Percentiles rank a stretch among this genome's conserved stretches.
These are phyloP conservation scores for Ceratina australensis DNA, from an alignment of 1,140 invertebrate genomes.

Conservation along the genomic window DNA sequence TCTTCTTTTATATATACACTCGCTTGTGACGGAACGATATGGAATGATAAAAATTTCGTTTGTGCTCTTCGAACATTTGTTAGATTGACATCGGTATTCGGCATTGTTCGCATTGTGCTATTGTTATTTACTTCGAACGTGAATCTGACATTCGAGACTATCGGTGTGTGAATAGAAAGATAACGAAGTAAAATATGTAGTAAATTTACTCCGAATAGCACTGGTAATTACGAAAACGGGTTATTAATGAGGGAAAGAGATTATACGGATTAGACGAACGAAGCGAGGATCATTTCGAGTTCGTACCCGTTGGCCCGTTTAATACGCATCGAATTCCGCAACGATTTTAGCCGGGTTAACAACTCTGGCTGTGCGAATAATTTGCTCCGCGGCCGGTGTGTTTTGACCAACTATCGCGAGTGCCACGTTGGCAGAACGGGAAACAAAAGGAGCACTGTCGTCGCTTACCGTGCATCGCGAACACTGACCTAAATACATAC, in stretches of 20 bases:
- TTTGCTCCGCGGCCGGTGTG: conserved; percentile 33
- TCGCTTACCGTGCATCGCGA: conserved; percentile 22
- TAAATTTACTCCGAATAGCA: too few relatives aligned
- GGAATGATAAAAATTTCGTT: too few relatives aligned
- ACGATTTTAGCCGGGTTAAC: conserved; percentile 7
- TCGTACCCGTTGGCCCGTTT: not conserved
- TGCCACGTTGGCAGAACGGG: not conserved
- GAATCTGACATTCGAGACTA: too few relatives aligned
- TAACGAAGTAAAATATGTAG: too few relatives aligned
- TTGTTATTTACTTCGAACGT: too few relatives aligned
- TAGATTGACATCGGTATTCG: too few relatives aligned
- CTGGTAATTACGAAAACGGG: too few relatives aligned
- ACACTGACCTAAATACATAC: conserved; percentile 35
- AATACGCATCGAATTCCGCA: conserved; percentile 3
- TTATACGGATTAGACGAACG: not conserved
- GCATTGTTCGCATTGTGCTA: too few relatives aligned
- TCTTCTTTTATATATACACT: too few relatives aligned
- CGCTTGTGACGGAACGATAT: too few relatives aligned
- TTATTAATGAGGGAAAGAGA: not conserved
- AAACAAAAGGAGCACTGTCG: conserved; percentile 37
- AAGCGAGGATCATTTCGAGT: not conserved
- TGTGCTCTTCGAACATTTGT: too few relatives aligned
- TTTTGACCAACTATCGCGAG: conserved; percentile 22
- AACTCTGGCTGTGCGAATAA: conserved; percentile 3
- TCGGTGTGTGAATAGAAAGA: too few relatives aligned